Evolutionary conservation across 2,113 vertebrate genomes (phyloP).

Genomic region (Prunella himalayana): DNA sequence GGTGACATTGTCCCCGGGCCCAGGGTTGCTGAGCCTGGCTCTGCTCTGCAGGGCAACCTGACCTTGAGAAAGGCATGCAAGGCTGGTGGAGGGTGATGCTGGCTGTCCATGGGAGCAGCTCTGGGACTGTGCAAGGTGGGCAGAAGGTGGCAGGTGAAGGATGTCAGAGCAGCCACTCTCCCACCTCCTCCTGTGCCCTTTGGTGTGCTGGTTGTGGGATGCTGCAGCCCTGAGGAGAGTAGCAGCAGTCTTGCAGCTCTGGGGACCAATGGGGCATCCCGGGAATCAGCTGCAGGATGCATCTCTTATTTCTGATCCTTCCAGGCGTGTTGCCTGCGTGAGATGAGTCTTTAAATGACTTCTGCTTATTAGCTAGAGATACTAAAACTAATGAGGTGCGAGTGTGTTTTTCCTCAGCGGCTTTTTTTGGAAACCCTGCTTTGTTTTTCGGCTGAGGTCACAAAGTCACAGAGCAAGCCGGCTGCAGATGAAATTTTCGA

Average conservation of each 20-base stretch:
- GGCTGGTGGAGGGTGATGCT: not conserved
- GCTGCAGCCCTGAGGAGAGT: not conserved
- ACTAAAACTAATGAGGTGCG: slow-evolving; percentile 46
- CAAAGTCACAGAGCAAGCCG: slow-evolving; percentile 34
- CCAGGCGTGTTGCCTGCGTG: accelerated
- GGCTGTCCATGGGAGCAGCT: not conserved
- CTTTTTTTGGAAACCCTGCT: slow-evolving; percentile 55
- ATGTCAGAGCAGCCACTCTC: not conserved
- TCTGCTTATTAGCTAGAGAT: slow-evolving; percentile 31
- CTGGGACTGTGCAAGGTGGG: not conserved
- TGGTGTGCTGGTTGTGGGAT: not conserved
- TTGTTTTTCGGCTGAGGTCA: slow-evolving; percentile 60
- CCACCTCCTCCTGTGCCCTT: accelerated
- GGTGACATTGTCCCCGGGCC: not conserved
- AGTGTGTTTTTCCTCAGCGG: not conserved
- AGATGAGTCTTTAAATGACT: slow-evolving; percentile 51
- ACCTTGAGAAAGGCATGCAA: not conserved
- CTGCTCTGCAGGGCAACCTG: not conserved
- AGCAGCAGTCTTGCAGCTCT: not conserved
- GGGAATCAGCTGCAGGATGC: not conserved
- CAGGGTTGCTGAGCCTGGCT: not conserved
- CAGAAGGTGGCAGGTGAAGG: not conserved
- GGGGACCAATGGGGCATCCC: not conserved
- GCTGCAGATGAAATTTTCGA: slow-evolving; percentile 59
- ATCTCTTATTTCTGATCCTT: not conserved